Base-by-base conservation (phyloP, 2,113 vertebrate species). In the Bucco capensis region DNA sequence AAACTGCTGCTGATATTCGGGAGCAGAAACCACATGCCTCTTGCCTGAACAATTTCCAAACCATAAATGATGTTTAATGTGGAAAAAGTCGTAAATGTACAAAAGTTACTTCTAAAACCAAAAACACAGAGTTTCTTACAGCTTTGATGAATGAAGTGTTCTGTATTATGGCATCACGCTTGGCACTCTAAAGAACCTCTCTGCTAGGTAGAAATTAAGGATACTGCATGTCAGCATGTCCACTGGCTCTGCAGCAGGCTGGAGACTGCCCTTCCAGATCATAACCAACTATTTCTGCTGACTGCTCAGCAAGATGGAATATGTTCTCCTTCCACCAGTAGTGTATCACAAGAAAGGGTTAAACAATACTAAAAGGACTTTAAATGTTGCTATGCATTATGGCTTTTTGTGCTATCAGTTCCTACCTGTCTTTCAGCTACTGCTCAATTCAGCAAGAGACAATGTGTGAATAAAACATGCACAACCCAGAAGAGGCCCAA, bases 141-240 rank as follows among this genome's bases (percentile, higher is more conserved):
- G 91, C 86, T 96, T 94, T 96, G 96, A 96, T 95, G 91, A 95
- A 96, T 92, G 84, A 96, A 96, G 94, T 94, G 93, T 91, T 90
- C 66, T 94, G 78, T 92, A 62, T 85, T 92, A 93, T 92, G 75
- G 89, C 75, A 19, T 94, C 89, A 96, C 3, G 8, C 84, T 93
- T 95, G 92, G 94, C 86, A 62, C 64, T 66, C 86, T 62, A 37
- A 51, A 79, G 74, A 89, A 46, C 66, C 58, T 87, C 87, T 90
- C 82, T 87, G 78, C 71, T 75, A 82, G 90, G 71, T 95, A 89
- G 92, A 89, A 94, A 94, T 84, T 89, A 86, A 89, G 76, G 89
- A 92, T 47, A 85, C 77, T 75, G 54, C 64, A 33, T 75, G 81
- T 92, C 73, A 80, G 78, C 62, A 49, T 76, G 81, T 46, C 71